Conservation (phyloP, 2,888 invertebrate genomes). For the Lasioglossum morio region DNA sequence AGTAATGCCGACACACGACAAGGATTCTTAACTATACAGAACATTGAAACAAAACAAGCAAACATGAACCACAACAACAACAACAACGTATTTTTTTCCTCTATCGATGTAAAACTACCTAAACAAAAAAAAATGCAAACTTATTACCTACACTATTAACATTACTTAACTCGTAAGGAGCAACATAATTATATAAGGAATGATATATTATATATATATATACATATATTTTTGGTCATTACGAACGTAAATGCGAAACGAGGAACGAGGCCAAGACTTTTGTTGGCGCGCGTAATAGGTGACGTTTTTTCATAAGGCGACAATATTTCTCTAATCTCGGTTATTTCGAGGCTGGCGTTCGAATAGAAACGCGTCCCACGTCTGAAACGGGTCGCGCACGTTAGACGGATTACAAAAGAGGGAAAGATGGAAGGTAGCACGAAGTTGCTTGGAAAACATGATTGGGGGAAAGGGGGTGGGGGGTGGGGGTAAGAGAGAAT, state of each 20-base stretch:
- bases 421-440: neutral
- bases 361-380: slow-evolving; percentile 59
- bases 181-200: slow-evolving; percentile 84
- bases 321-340: slow-evolving; percentile 82
- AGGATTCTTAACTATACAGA: neutral
- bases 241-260: slow-evolving; percentile 75
- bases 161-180: slow-evolving; percentile 83
- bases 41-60: neutral
- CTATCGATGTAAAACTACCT: slow-evolving; percentile 84
- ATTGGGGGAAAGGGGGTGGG: neutral
- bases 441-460: neutral
- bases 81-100: slow-evolving; percentile 83
- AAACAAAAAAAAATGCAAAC: slow-evolving; percentile 74
- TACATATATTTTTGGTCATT: slow-evolving; percentile 85
- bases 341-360: slow-evolving; percentile 72
- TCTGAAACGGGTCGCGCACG: slow-evolving; percentile 31
- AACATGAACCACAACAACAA: slow-evolving; percentile 7
- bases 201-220: slow-evolving; percentile 83
- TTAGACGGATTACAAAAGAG: slow-evolving; percentile 8
- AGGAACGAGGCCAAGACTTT: slow-evolving; percentile 80
- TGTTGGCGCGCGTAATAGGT: slow-evolving; percentile 79
- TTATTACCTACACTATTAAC: slow-evolving; percentile 83
- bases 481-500: neutral
- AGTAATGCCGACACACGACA: neutral
- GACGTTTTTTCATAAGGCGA: slow-evolving; percentile 82